These are phyloP conservation scores for Dermochelys coriacea DNA, from an alignment of 2,797 vertebrate species.

Conservation along the genomic window DNA sequence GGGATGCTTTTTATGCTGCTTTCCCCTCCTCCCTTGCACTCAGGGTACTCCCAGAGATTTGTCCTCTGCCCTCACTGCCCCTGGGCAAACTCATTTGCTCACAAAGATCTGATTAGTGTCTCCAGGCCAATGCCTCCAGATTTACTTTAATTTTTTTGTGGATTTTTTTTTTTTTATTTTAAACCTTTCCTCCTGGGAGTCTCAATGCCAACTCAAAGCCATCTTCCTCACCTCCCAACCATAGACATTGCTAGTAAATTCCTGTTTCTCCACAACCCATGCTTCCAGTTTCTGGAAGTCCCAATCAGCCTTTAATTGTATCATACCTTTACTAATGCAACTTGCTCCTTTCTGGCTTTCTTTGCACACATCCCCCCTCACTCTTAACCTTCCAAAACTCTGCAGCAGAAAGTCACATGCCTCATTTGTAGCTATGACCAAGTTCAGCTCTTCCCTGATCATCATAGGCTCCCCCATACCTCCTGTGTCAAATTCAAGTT, in stretches of 20 bases:
- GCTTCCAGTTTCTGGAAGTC: not conserved
- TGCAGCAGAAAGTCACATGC: not conserved
- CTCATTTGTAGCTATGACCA: not conserved
- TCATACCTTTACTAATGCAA: not conserved
- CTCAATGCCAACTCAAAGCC: not conserved
- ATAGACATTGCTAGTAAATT: not conserved
- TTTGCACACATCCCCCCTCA: not conserved
- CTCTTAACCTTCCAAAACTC: not conserved
- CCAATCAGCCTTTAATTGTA: not conserved
- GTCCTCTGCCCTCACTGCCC: not conserved
- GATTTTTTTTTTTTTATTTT: not conserved
- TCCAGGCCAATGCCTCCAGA: not conserved
- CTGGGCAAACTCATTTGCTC: not conserved
- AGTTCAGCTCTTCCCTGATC: not conserved
- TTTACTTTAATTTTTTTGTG: not conserved
- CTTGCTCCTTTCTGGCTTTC: not conserved
- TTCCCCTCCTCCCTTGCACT: not conserved
- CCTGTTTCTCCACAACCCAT: not conserved
- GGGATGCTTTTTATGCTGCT: not conserved
- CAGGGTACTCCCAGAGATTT: not conserved
- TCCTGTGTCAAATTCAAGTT: not conserved
- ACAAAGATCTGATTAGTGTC: rapidly evolving
- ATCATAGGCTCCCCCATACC: not conserved
- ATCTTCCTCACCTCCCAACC: not conserved
- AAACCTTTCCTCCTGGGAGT: not conserved